Base-by-base conservation (phyloP, 2,888 invertebrate species). In the Sesia bembeciformis region DNA sequence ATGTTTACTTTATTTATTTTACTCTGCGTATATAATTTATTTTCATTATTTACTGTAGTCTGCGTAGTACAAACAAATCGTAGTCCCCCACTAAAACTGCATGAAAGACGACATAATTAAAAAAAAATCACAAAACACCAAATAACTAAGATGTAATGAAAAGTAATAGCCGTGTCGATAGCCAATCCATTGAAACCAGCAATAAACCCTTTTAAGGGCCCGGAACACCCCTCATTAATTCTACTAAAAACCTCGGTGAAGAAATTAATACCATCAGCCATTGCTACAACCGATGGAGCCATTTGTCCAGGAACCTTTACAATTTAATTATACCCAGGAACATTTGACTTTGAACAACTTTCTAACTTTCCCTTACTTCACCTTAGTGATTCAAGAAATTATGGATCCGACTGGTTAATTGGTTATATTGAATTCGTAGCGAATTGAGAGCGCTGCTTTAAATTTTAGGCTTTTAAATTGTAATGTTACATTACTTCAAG, bases 231-330 rank as follows among this genome's bases (percentile, higher is more conserved):
- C 62, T 65, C 70, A 78, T 78, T 72, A 72, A 78, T 80, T 76
- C 62, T 63, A 61, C 67, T 67, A 65, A 75, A 76, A 76, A 73
- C 67, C 71, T 72, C 68, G 64, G 67, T 68, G 63, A 74, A 64
- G 65, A 67, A 81, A 82, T 81, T 73, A 80, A 81, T 77, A 74
- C 74, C 67, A 71, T 67, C 67, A 69, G 62, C 63, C 58, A 69
- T 75, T 71, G 56, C 60, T 61, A 58, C 58, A 60, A 59, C 64
- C 63, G 63, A 63, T 66, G 64, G 66, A 69, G 66, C 72, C 74
- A 81, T 80, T 80, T 75, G 74, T 78, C 74, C 70, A 66, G 69
- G 55, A 74, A 68, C 72, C 72, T 73, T 76, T 68, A 68, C 73
- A 75, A 77, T 80, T 82, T 74, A 72, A 82, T 81, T 77, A 79